These are phyloP conservation scores for Mustela erminea DNA, from an alignment of 2,797 vertebrate genomes.

Conservation along the genomic window DNA sequence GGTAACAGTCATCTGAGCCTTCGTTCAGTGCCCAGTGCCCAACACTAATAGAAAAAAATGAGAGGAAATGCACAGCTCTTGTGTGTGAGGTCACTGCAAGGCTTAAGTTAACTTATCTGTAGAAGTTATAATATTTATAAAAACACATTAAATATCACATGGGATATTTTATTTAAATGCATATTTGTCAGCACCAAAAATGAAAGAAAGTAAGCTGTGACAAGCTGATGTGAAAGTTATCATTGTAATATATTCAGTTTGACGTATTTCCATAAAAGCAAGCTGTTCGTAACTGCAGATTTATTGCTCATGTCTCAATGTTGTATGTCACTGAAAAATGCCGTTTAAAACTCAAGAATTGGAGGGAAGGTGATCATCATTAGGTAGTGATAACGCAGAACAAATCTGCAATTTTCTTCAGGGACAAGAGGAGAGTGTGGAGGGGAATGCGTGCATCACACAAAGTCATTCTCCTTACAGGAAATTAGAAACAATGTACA, in stretches of 20 bases:
- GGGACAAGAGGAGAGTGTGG: background rate
- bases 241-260: constrained; percentile 76
- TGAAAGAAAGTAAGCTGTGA: constrained; percentile 58
- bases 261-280: constrained; percentile 77
- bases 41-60: background rate
- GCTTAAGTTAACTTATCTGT: background rate
- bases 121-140: constrained; percentile 50
- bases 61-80: background rate
- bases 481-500: constrained; percentile 61
- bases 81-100: background rate
- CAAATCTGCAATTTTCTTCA: constrained; percentile 61
- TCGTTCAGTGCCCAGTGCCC: background rate
- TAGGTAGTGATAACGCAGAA: constrained; percentile 66
- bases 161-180: constrained; percentile 60
- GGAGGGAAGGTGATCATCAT: constrained; percentile 61
- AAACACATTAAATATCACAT: constrained; percentile 55
- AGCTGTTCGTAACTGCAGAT: constrained; percentile 71
- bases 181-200: constrained; percentile 20
- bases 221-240: constrained; percentile 65
- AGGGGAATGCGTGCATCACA: background rate
- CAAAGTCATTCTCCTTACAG: constrained; percentile 56
- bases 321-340: constrained; percentile 64
- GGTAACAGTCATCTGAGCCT: background rate
- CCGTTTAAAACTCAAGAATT: constrained; percentile 54
- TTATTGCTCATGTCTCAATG: constrained; percentile 68